Base-by-base conservation (phyloP, 2,113 vertebrate genomes). In the Takifugu flavidus region DNA sequence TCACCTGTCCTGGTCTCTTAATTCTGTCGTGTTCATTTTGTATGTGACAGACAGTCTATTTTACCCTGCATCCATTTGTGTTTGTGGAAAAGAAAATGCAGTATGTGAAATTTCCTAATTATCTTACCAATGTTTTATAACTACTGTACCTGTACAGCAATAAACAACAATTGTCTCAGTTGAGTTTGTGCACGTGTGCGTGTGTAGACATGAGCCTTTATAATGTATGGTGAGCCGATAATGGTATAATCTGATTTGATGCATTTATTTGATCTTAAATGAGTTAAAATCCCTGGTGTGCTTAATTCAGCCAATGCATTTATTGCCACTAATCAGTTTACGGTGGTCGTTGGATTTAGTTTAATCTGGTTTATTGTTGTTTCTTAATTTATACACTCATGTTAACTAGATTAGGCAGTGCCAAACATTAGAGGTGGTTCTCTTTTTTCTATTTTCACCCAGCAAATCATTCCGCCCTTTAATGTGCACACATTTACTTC, bases 61-160 rank as follows among this genome's bases (percentile, higher is more conserved):
- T 87, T 72, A 79, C 84, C 72, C 79, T 86, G 80, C 78, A 87
- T 87, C 73, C 80, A 81, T 75, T 67, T 59, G 82, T 90, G 83
- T 88, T 87, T 86, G 87, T 90, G 84, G 44, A 82, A 78, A 83
- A 53, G 79, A 86, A 77, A 82, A 66, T 65, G 83, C 84, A 66
- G 65, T 75, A 80, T 79, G 85, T 89, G 77, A 84, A 84, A 73
- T 85, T 84, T 88, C 84, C 87, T 84, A 88, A 87, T 84, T 63
- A 86, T 83, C 81, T 89, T 82, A 65, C 81, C 75, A 80, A 89
- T 90, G 82, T 91, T 92, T 90, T 91, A 84, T 90, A 91, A 86
- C 80, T 85, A 84, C 83, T 82, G 79, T 88, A 85, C 73, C 62
- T 90, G 89, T 91, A 91, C 86, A 91, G 91, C 91, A 92, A 92